A percentile compares a stretch with the other conserved stretches of the same genome.
These are phyloP conservation scores for Karalla daura DNA, from an alignment of 2,797 vertebrate species.

Conservation along the genomic window DNA sequence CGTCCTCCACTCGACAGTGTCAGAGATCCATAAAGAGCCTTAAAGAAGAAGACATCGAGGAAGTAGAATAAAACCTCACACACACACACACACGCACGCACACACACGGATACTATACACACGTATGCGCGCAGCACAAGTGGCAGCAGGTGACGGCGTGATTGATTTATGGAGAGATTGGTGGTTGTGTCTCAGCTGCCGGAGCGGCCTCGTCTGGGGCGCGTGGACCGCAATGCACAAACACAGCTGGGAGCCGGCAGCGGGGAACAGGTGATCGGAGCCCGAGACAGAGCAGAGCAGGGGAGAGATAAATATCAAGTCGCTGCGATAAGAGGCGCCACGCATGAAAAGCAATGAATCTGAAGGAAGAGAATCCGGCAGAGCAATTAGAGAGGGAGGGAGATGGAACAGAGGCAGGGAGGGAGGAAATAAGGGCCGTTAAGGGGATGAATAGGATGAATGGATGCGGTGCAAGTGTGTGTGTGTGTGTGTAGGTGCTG, in stretches of 20 bases:
- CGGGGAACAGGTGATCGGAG: slow-evolving; percentile 70
- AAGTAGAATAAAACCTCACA: slow-evolving; percentile 62
- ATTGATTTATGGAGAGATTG: slow-evolving; percentile 73
- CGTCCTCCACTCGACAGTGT: slow-evolving; percentile 38
- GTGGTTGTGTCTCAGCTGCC: slow-evolving; percentile 62
- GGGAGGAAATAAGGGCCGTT: slow-evolving; percentile 45
- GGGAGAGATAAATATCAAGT: slow-evolving; percentile 64
- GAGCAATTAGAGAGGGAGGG: slow-evolving; percentile 72
- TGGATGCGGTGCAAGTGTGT: slow-evolving; percentile 25
- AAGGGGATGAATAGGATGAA: slow-evolving; percentile 48
- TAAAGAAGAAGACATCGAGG: slow-evolving; percentile 18
- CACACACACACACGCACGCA: slow-evolving; percentile 13
- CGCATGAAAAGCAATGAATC: slow-evolving; percentile 64
- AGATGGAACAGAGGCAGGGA: slow-evolving; percentile 50
- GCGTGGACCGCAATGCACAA: slow-evolving; percentile 51
- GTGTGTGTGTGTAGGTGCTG: background rate
- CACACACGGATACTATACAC: slow-evolving; percentile 1
- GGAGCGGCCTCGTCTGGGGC: slow-evolving; percentile 38
- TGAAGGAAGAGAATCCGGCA: slow-evolving; percentile 55
- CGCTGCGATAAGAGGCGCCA: slow-evolving; percentile 61
- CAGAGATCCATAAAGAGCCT: slow-evolving; percentile 32
- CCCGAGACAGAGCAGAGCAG: slow-evolving; percentile 35
- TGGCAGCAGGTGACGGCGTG: slow-evolving; percentile 61
- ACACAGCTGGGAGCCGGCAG: slow-evolving; percentile 72
- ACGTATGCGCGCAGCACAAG: slow-evolving; percentile 18